Evolutionary conservation across 2,797 vertebrate genomes (phyloP).

Genomic region (Fratercula arctica): DNA sequence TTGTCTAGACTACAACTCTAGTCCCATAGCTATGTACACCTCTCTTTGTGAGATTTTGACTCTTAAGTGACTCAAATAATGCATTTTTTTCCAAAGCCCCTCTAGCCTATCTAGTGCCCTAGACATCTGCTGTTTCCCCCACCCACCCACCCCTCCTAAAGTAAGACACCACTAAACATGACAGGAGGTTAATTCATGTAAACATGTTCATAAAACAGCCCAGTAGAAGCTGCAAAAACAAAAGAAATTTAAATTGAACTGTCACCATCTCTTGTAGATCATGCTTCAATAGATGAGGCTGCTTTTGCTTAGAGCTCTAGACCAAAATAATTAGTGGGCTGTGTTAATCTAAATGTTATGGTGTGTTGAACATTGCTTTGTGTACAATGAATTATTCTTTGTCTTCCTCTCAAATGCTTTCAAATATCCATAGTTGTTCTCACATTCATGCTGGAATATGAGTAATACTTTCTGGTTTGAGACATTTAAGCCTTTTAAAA

Average conservation of each 20-base stretch:
- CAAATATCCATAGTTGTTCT: neutral
- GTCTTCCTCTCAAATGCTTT: neutral
- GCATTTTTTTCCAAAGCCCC: neutral
- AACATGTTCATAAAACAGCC: neutral
- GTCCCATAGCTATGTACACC: neutral
- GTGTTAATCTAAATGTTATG: slow-evolving; percentile 6
- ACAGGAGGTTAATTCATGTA: neutral
- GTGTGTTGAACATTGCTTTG: neutral
- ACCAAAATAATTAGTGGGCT: neutral
- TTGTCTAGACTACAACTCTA: neutral
- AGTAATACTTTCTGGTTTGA: neutral
- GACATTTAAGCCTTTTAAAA: neutral
- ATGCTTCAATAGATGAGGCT: neutral
- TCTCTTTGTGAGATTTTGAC: neutral
- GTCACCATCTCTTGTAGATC: neutral
- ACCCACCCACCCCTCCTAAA: neutral
- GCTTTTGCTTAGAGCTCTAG: neutral
- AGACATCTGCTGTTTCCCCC: neutral
- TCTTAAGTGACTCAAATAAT: neutral
- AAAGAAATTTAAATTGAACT: neutral
- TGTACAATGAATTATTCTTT: slow-evolving; percentile 9
- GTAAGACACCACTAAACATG: neutral
- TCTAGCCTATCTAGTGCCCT: neutral
- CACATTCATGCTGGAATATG: neutral
- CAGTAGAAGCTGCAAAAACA: neutral